Evolutionary conservation across 2,113 vertebrate genomes (phyloP).

Genomic region (Noturus placidus): DNA sequence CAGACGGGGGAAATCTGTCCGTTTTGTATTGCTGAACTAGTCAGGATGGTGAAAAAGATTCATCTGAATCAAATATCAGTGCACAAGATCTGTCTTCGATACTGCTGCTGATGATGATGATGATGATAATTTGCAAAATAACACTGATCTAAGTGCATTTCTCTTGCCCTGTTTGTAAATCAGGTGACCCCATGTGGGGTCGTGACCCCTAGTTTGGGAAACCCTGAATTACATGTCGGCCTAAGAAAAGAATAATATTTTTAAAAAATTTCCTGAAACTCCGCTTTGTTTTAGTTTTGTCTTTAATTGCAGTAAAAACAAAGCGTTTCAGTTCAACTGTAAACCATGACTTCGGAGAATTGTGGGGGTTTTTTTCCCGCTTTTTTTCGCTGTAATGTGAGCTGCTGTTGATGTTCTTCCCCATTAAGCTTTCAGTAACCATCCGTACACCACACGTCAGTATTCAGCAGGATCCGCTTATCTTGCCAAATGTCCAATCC

Average conservation of each 20-base stretch:
- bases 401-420: slow-evolving; percentile 11
- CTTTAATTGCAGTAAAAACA: not conserved
- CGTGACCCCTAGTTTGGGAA: not conserved
- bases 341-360: not conserved
- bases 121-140: no score
- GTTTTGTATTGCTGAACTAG: no score
- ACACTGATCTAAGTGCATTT: not conserved
- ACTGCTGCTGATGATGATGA: not conserved
- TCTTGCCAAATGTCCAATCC: slow-evolving; percentile 26
- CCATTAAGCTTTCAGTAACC: slow-evolving; percentile 17
- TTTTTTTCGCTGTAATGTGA: not conserved
- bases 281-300: not conserved
- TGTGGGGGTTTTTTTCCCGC: not conserved
- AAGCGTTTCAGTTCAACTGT: not conserved
- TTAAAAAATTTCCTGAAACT: not conserved
- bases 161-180: not conserved
- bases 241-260: not conserved
- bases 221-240: not conserved
- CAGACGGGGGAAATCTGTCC: not conserved
- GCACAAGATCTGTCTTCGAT: not conserved
- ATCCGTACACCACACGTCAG: slow-evolving; percentile 1
- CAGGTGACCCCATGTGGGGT: not conserved
- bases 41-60: not conserved
- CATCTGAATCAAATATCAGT: not conserved
- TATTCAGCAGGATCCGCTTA: slow-evolving; percentile 11